Evolutionary conservation across 2,113 vertebrate species (phyloP).

Genomic region (Ibidorhyncha struthersii): DNA sequence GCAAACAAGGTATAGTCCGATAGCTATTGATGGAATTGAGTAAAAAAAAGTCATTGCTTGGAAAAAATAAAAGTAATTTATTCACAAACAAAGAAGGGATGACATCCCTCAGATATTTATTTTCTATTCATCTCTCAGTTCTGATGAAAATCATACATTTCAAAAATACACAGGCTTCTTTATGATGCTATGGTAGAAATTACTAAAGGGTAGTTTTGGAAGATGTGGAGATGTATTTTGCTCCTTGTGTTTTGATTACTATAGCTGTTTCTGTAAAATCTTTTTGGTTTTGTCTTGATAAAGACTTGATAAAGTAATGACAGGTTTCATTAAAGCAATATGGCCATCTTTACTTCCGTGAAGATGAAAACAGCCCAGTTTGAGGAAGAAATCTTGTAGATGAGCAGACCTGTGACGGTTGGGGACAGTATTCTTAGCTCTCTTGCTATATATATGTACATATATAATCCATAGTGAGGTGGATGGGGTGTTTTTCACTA

Average conservation of each 20-base stretch:
- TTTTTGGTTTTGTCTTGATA: not conserved
- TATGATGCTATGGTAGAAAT: not conserved
- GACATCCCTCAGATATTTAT: not conserved
- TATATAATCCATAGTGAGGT: not conserved
- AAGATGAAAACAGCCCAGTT: not conserved
- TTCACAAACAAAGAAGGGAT: not conserved
- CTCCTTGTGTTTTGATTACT: not conserved
- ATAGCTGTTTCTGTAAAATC: not conserved
- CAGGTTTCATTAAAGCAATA: not conserved
- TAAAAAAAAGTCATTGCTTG: not conserved
- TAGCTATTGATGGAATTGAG: not conserved
- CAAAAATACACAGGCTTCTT: not conserved
- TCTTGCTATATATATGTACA: rapidly evolving
- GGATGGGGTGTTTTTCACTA: not conserved
- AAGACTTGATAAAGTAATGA: not conserved
- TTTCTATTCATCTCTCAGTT: not conserved
- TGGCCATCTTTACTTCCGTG: not conserved
- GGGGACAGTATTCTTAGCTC: not conserved
- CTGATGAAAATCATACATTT: not conserved
- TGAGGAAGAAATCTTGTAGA: not conserved
- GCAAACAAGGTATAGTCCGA: not conserved
- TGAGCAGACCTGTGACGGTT: not conserved
- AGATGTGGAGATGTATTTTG: not conserved
- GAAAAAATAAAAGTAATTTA: not conserved
- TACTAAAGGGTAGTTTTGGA: not conserved